phyloP scores from a whole-genome alignment of 2,797 vertebrate genomes.

The Acipenser oxyrinchus region DNA sequence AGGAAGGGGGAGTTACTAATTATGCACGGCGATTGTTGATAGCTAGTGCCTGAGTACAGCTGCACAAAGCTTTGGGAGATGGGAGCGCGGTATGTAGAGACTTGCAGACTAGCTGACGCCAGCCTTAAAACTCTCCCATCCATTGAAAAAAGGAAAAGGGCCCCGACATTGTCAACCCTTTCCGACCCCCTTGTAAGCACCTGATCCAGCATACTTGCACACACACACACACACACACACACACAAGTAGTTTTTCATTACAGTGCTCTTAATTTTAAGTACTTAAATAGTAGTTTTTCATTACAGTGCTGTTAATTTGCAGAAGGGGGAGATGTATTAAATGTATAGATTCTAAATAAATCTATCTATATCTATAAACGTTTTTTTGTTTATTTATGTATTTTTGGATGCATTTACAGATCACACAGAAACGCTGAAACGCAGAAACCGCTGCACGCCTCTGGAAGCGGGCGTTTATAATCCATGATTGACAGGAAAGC shows the following conservation, averaged over 20 bases:
- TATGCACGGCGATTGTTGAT: conserved; percentile 78
- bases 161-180: conserved; percentile 66
- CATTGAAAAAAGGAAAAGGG: conserved; percentile 56
- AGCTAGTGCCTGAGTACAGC: conserved; percentile 82
- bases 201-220: conserved; percentile 56
- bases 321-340: too few species aligned
- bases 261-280: too few species aligned
- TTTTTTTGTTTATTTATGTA: too few species aligned
- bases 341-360: too few species aligned
- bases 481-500: conserved; percentile 28
- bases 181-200: conserved; percentile 58
- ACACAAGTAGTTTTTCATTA: not conserved
- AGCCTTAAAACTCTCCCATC: conserved; percentile 69
- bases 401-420: not conserved
- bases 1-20: conserved; percentile 52
- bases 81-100: conserved; percentile 48
- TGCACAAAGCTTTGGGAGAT: conserved; percentile 65
- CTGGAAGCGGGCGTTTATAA: conserved; percentile 23
- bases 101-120: conserved; percentile 78
- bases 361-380: too few species aligned
- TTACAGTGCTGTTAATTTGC: too few species aligned
- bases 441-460: conserved; percentile 40
- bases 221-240: conserved; percentile 44
- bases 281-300: too few species aligned
- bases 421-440: conserved; percentile 17